Evolutionary conservation across 2,888 invertebrate genomes (phyloP).

Genomic region (Orthosia cruda): DNA sequence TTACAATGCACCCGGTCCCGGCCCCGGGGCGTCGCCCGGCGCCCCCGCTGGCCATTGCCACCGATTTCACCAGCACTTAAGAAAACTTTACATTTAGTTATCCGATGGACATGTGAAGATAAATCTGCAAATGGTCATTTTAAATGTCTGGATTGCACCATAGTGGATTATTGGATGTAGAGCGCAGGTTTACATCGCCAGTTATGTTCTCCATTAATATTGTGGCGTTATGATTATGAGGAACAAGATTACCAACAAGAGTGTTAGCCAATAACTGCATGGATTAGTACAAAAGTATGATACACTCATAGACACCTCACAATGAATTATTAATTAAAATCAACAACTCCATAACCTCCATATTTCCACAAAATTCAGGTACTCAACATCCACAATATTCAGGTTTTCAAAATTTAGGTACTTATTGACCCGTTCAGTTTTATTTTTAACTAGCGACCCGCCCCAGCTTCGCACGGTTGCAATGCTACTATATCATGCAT

Average conservation of each 20-base stretch:
- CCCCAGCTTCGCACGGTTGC: too few relatives aligned
- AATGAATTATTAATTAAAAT: background rate
- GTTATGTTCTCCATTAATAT: background rate
- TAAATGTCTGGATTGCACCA: constrained; percentile 33
- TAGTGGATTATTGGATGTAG: constrained; percentile 2
- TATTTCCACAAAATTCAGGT: background rate
- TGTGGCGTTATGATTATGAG: background rate
- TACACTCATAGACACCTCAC: too few relatives aligned
- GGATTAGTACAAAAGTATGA: too few relatives aligned
- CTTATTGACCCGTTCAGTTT: background rate
- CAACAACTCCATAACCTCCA: background rate
- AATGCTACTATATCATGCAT: too few relatives aligned
- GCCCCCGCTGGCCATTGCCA: constrained; percentile 84
- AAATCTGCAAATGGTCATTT: constrained; percentile 39
- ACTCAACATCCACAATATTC: too few relatives aligned
- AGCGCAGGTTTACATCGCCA: background rate
- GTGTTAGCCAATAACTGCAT: background rate
- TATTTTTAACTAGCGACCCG: too few relatives aligned
- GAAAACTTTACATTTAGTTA: constrained; percentile 72
- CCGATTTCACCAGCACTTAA: constrained; percentile 81
- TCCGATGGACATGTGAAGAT: constrained; percentile 51
- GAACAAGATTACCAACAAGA: background rate
- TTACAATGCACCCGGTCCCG: constrained; percentile 80
- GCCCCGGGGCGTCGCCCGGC: constrained; percentile 64
- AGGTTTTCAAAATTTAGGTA: background rate